phyloP scores from a whole-genome alignment of 2,888 invertebrate genomes.

The Rotaria macrura region DNA sequence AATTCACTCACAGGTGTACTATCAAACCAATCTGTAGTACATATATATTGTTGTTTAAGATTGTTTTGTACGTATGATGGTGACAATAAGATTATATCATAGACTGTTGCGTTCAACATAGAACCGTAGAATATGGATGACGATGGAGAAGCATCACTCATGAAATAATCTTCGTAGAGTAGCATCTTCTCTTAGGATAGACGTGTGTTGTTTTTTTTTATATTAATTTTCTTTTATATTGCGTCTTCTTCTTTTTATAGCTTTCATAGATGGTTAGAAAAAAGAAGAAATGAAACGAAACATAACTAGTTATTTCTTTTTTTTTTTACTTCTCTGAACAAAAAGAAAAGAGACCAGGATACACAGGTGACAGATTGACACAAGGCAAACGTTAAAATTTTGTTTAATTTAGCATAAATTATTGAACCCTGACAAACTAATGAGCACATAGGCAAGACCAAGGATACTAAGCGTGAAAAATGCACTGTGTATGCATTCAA shows the following conservation, averaged over 20 bases:
- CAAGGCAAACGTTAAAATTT: background rate
- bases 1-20: background rate
- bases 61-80: background rate
- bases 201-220: too few species aligned
- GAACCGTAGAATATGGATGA: background rate
- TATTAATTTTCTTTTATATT: too few species aligned
- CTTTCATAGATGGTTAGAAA: background rate
- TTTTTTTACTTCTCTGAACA: background rate
- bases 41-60: background rate
- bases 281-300: background rate
- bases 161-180: background rate
- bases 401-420: background rate
- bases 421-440: background rate
- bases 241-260: background rate
- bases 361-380: background rate
- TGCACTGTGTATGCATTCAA: background rate
- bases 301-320: background rate
- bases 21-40: background rate
- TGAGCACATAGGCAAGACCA: background rate
- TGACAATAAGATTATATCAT: background rate
- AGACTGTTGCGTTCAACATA: background rate
- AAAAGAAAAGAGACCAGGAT: background rate
- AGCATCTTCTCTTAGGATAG: background rate
- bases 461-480: background rate
- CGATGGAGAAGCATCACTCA: background rate